These are phyloP conservation scores for Porites rus DNA, from an alignment of 92 coral and sea anemone species.

Conservation along the genomic window DNA sequence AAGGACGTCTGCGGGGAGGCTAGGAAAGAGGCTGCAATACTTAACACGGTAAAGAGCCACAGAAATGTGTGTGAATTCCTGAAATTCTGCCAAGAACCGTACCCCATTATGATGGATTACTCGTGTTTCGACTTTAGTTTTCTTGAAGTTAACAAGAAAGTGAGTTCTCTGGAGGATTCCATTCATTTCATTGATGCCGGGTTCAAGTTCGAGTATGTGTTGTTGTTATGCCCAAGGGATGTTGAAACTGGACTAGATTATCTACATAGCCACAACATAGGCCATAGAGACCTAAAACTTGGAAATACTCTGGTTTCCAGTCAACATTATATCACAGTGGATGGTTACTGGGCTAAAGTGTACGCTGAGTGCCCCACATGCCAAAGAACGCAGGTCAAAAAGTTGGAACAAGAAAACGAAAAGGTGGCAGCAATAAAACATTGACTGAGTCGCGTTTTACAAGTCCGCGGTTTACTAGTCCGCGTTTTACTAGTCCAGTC, in stretches of 20 bases:
- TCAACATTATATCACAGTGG: constrained; percentile 22
- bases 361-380: too few species aligned
- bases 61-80: constrained; percentile 35
- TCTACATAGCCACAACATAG: too few species aligned
- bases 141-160: constrained; percentile 48
- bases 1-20: too few species aligned
- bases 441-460: too few species aligned
- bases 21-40: constrained; percentile 44
- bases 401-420: too few species aligned
- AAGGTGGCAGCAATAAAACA: not conserved
- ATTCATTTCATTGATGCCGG: constrained; percentile 47
- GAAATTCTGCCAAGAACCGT: constrained; percentile 49
- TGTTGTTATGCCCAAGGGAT: too few species aligned
- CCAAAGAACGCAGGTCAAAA: too few species aligned
- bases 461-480: too few species aligned
- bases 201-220: too few species aligned
- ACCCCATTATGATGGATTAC: constrained; percentile 51
- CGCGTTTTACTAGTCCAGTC: too few species aligned
- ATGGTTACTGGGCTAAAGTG: too few species aligned
- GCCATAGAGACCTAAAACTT: constrained; percentile 50
- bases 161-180: constrained; percentile 51
- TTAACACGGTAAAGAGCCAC: constrained; percentile 10
- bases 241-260: too few species aligned
- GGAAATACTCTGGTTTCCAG: constrained; percentile 54
- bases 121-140: constrained; percentile 38